Percentiles rank a stretch among this genome's conserved stretches.
phyloP scores from a whole-genome alignment of 2,797 vertebrate species.

The Hipposideros larvatus region DNA sequence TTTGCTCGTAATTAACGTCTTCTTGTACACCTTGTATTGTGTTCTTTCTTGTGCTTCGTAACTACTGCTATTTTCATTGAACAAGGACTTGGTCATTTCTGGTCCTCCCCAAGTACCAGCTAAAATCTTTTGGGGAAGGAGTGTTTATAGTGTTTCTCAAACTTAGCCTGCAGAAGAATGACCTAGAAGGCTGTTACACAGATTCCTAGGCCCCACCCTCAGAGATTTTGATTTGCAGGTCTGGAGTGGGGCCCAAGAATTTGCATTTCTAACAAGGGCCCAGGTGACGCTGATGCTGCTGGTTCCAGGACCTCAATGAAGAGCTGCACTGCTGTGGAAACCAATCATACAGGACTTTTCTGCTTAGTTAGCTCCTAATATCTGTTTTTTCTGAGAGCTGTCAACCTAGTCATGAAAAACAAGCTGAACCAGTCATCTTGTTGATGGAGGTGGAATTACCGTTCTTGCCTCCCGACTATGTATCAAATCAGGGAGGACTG shows the following conservation, averaged over 20 bases:
- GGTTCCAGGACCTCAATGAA: not conserved
- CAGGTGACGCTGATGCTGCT: not conserved
- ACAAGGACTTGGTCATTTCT: not conserved
- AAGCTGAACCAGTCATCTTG: not conserved
- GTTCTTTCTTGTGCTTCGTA: not conserved
- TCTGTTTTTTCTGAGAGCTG: not conserved
- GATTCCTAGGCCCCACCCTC: not conserved
- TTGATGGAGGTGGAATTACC: not conserved
- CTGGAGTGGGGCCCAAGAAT: not conserved
- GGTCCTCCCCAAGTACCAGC: not conserved
- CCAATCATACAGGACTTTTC: not conserved
- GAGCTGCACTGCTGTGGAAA: not conserved
- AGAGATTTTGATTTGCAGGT: not conserved
- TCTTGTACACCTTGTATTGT: not conserved
- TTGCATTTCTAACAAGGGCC: not conserved
- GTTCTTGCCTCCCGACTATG: not conserved
- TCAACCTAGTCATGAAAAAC: not conserved
- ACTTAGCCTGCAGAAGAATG: not conserved
- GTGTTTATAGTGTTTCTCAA: slow-evolving; percentile 26
- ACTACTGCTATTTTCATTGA: not conserved
- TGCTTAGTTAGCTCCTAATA: not conserved
- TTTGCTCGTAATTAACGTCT: not conserved
- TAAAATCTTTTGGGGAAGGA: not conserved
- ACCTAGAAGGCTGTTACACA: not conserved
- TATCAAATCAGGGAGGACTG: not conserved